A percentile compares a stretch with the other conserved stretches of the same genome.
Conservation (phyloP, 1,140 invertebrate genomes). For the Hylaeus anthracinus region DNA sequence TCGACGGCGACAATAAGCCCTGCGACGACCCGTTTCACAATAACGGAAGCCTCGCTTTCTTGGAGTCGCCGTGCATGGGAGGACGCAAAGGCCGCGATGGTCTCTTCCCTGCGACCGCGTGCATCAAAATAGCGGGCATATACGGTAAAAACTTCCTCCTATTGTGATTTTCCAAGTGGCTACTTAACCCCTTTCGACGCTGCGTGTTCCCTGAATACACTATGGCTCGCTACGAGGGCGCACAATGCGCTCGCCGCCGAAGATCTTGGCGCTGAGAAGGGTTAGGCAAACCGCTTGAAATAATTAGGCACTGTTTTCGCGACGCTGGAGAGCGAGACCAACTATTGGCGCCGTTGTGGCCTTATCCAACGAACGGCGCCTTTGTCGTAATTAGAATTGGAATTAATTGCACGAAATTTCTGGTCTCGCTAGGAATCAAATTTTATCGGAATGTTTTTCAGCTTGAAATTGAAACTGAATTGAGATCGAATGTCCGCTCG, state of each 20-base stretch:
- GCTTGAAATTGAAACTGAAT: too few species aligned
- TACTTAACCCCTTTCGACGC: constrained; percentile 33
- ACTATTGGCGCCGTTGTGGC: too few species aligned
- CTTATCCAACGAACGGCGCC: too few species aligned
- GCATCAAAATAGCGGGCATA: constrained; percentile 95
- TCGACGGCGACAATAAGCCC: constrained; percentile 91
- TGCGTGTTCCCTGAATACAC: constrained; percentile 36
- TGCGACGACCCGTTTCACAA: constrained; percentile 99
- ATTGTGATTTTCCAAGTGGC: constrained; percentile 38
- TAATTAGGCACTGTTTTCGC: background rate
- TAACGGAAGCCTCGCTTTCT: constrained; percentile 90
- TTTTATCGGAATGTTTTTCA: too few species aligned
- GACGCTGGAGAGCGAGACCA: too few species aligned
- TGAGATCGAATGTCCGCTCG: too few species aligned
- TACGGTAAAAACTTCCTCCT: constrained; percentile 83
- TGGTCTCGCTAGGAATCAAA: too few species aligned
- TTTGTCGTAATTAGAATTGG: too few species aligned
- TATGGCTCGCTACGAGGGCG: background rate
- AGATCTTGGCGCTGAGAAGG: background rate
- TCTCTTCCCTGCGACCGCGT: constrained; percentile 97
- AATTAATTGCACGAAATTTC: too few species aligned
- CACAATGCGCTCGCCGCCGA: background rate
- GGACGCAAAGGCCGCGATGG: constrained; percentile 95
- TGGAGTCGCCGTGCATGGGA: constrained; percentile 95
- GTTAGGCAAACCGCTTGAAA: background rate